Conservation (phyloP, 2,888 invertebrate genomes). For the Dioctria linearis region DNA sequence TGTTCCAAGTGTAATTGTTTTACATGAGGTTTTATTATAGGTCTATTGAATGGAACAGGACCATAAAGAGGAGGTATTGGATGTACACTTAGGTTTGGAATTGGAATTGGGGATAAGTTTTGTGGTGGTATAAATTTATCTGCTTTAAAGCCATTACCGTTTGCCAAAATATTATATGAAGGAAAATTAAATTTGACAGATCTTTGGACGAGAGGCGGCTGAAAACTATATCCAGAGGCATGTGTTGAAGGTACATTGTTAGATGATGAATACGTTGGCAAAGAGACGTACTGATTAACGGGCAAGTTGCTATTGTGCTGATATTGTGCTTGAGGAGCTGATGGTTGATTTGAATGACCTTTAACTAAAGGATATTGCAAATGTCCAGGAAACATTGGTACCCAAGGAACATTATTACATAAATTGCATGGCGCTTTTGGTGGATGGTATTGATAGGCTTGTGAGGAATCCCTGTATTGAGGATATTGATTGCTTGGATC, state of each 20-base stretch:
- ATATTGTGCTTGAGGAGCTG: conserved; percentile 50
- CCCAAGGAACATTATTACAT: conserved; percentile 87
- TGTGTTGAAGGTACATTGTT: conserved; percentile 67
- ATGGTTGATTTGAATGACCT: conserved; percentile 44
- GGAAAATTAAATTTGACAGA: conserved; percentile 57
- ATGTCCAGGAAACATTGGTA: conserved; percentile 75
- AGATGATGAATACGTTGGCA: conserved; percentile 63
- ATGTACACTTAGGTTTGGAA: conserved; percentile 77
- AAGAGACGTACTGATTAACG: conserved; percentile 21
- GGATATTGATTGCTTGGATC: conserved; percentile 58
- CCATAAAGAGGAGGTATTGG: conserved; percentile 77
- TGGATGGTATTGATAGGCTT: conserved; percentile 62
- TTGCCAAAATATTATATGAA: conserved; percentile 49
- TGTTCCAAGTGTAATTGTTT: neutral
- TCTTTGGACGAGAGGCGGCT: conserved; percentile 55
- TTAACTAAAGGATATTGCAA: conserved; percentile 61
- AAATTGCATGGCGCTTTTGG: conserved; percentile 79
- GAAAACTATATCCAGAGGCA: conserved; percentile 58
- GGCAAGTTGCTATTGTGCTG: conserved; percentile 38
- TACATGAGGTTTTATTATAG: neutral
- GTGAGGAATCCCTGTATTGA: conserved; percentile 58
- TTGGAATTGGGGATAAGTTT: conserved; percentile 73
- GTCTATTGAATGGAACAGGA: conserved; percentile 73
- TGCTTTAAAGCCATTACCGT: conserved; percentile 51
- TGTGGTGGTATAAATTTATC: conserved; percentile 58